phyloP scores from a whole-genome alignment of 92 coral and sea anemone genomes.

The Zoanthus sansibaricus region DNA sequence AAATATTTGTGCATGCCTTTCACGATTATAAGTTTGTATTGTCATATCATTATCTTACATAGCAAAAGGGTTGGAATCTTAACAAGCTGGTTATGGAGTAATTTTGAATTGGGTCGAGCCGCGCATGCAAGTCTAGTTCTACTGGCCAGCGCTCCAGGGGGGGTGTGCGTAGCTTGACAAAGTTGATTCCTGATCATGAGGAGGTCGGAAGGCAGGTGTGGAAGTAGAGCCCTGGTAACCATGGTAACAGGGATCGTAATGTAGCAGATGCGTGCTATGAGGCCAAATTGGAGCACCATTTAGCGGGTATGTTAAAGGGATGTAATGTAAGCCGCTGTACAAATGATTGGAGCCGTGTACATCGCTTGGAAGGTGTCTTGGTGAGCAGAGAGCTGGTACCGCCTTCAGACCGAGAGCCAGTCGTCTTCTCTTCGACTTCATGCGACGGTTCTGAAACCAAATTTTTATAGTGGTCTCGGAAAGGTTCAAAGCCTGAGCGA shows the following conservation, averaged over 20 bases:
- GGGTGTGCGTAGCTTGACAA: constrained; percentile 24
- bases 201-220: constrained; percentile 31
- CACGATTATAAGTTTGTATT: too few relatives aligned
- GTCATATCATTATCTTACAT: too few relatives aligned
- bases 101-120: too few relatives aligned
- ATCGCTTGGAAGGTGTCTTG: constrained; percentile 75
- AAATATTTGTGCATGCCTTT: too few relatives aligned
- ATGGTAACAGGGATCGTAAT: constrained; percentile 86
- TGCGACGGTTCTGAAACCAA: constrained; percentile 92
- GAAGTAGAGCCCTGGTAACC: constrained; percentile 58
- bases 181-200: constrained; percentile 36
- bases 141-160: constrained; percentile 44
- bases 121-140: not conserved
- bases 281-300: constrained; percentile 84
- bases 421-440: constrained; percentile 89
- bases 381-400: constrained; percentile 75
- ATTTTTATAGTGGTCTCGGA: constrained; percentile 93
- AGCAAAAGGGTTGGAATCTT: too few relatives aligned
- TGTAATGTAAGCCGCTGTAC: constrained; percentile 88
- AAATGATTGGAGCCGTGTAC: constrained; percentile 76
- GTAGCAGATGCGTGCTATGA: constrained; percentile 82
- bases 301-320: constrained; percentile 85
- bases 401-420: constrained; percentile 91
- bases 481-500: constrained; percentile 79
- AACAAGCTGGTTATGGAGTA: too few relatives aligned